Percentiles rank a stretch among this genome's conserved stretches.
Conservation (phyloP, 1,140 invertebrate species). For the Zaprionus davidi region DNA sequence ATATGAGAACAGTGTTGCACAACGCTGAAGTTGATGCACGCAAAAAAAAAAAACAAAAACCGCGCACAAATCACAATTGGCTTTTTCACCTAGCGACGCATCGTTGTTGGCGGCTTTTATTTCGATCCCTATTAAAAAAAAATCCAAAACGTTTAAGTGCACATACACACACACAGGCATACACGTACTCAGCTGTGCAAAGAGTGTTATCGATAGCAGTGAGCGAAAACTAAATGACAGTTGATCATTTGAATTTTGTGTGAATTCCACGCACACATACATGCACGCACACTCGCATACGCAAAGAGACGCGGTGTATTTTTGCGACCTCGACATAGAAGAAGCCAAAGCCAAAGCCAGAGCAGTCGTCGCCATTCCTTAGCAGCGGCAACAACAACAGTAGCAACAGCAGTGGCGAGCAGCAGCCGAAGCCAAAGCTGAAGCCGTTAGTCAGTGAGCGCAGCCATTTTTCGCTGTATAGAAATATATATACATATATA, state of each 20-base stretch:
- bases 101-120: conserved; percentile 17
- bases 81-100: conserved; percentile 13
- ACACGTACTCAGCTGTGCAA: conserved; percentile 43
- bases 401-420: conserved; percentile 12
- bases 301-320: conserved; percentile 54
- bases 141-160: background rate
- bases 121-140: background rate
- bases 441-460: conserved; percentile 33
- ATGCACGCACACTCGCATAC: conserved; percentile 4
- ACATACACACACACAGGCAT: background rate
- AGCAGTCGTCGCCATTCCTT: conserved; percentile 46
- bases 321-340: conserved; percentile 70
- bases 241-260: conserved; percentile 70
- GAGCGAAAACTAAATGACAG: conserved; percentile 58
- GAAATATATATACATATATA: conserved; percentile 19
- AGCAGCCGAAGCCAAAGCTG: conserved; percentile 12
- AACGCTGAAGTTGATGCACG: conserved; percentile 44
- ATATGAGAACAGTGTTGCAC: conserved; percentile 48
- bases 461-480: conserved; percentile 48
- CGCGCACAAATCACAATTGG: conserved; percentile 50
- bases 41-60: conserved; percentile 41
- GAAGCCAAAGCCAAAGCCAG: conserved; percentile 58
- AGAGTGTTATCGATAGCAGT: conserved; percentile 58
- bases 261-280: conserved; percentile 39
- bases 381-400: conserved; percentile 34